Base-by-base conservation (phyloP, 2,797 vertebrate genomes). In the Crypturellus tataupa region DNA sequence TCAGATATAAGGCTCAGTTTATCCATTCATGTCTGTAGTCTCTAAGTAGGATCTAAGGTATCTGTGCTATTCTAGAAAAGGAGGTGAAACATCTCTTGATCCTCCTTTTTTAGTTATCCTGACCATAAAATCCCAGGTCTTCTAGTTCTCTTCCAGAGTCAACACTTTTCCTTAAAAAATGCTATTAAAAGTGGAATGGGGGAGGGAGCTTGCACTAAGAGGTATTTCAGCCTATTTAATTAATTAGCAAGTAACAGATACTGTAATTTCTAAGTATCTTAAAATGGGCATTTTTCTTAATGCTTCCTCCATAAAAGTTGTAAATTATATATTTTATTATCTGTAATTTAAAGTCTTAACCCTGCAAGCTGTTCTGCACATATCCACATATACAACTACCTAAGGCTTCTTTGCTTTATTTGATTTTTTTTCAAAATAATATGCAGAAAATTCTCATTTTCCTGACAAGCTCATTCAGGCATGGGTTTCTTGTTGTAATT, bases 401-500 rank as follows among this genome's bases (percentile, higher is more conserved):
- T 62, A 44, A 21, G 75, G 13, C 21, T 80, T 96, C 47, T 85
- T 44, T 35, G 24, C 87, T 92, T 62, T 51, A 63, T 24, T 83
- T 80, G 49, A 83, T 25, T 44, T 44, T 44, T 44, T 44, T 44
- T 49, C 56, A 80, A 91, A 95, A 92, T 87, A 93, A 90, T 72
- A 87, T 89, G 51, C 1, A 0, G 49, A 80, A 92, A 85, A 89
- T 1, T 78, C 89, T 94, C 76, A 63, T 90, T 92, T 85, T 72
- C 67, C 70, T 89, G 89, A 89, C 76, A 83, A 80, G 55, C 55
- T 92, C 60, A 84, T 91, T 85, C 76, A 85, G 62, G 55, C 90
- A 83, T 12, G 8, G 16, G 21, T 55, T 95, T 90, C 70, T 94
- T 63, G 40, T 59, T 93, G n/a, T 75, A 93, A 94, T 92, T 94